Evolutionary conservation across 2,797 vertebrate genomes (phyloP), one percentile per base, ranked within the genome.

Genomic region (Rhynchotus rufescens): DNA sequence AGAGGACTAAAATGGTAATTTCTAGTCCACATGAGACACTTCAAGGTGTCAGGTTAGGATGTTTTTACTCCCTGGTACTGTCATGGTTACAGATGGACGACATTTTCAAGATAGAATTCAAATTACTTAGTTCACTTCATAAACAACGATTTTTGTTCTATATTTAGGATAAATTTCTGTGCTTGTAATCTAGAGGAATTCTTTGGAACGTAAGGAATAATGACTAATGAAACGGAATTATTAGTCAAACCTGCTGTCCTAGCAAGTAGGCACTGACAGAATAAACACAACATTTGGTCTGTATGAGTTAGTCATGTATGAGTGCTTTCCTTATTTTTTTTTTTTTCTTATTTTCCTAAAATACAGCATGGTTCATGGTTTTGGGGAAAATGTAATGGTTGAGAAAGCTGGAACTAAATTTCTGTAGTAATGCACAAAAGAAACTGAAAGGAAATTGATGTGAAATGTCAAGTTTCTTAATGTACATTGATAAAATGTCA

Each of bases 401-500:
- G 81, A 71, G 40, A 51, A 80, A 47, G 60, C 44, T 67, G 78
- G 75, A 94, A 38, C 36, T 47, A 65, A 91, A 76, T 86, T 94
- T 85, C 51, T 51, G 38, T 84, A 64, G 79, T 84, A 92, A 84
- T 12, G 56, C 78, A 61, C n/a, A 21, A 25, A 90, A 82, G 89
- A 84, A 90, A 20, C n/a, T 2, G 0, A 67, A 91, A 83, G 60
- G 49, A 90, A 96, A 92, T 83, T 73, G 88, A 93, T 95, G 92
- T 84, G 93, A 86, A 91, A 88, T 86, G 88, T 91, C 94, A 78
- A 8, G 45, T 94, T 95, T 93, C 78, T 77, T 88, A 93, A 89
- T 94, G 86, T 80, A 75, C 86, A 90, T 92, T 92, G 79, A 87
- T 78, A 79, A 97, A 96, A 94, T 81, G 74, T 86, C 94, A 82